phyloP scores from a whole-genome alignment of 2,113 vertebrate species.

The Calidris pygmaea region DNA sequence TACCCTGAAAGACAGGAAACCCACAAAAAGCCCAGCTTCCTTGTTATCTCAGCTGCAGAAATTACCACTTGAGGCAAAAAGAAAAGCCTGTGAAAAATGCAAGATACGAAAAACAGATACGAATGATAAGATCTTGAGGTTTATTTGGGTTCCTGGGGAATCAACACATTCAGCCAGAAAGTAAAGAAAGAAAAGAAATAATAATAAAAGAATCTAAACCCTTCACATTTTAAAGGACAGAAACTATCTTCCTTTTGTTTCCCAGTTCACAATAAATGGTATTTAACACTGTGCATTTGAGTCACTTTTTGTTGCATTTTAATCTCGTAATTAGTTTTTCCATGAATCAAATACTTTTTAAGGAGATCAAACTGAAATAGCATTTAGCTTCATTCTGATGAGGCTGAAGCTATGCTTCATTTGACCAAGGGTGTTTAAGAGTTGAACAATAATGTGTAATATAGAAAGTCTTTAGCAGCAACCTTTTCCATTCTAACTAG shows the following conservation, averaged over 20 bases:
- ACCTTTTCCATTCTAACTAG: constrained; percentile 77
- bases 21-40: background rate
- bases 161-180: background rate
- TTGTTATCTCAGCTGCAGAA: background rate
- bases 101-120: background rate
- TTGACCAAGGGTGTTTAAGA: constrained; percentile 75
- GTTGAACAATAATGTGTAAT: constrained; percentile 74
- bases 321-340: constrained; percentile 61
- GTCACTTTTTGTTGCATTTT: constrained; percentile 50
- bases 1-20: background rate
- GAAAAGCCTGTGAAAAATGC: background rate
- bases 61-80: background rate
- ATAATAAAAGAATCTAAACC: background rate
- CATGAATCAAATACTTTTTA: constrained; percentile 67
- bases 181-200: background rate
- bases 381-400: constrained; percentile 70
- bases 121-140: background rate
- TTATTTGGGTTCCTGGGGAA: background rate
- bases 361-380: constrained; percentile 57
- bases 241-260: constrained; percentile 5
- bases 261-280: background rate
- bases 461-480: constrained; percentile 75
- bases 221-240: background rate
- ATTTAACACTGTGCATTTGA: background rate
- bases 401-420: constrained; percentile 71